Evolutionary conservation across 1,140 invertebrate genomes (phyloP), one percentile per base, ranked within the genome.

Genomic region (Octopus sinensis): DNA sequence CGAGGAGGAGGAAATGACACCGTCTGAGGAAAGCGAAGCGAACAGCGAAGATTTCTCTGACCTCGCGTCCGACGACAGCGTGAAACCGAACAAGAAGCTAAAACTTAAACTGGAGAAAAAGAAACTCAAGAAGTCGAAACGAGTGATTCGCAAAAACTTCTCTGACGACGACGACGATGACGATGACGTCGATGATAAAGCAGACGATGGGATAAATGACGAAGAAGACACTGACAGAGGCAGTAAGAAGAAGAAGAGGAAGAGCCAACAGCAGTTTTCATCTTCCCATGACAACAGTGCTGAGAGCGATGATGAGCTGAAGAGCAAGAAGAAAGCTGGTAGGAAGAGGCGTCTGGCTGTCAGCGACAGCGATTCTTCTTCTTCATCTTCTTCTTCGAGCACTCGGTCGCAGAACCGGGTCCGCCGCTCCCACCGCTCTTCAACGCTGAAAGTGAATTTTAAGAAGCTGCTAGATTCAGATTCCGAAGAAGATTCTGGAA

Each of bases 1-100:
- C 53, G 84, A 86, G 76, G 78, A 81, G 17, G 86, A 86, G 43
- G 51, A 76, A 12, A 76, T 80, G 52, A 54, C 80, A 78, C 68
- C 73, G 6, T 79, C 83, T 13, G 82, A 82, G 6, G 85, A 85
- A 43, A 84, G 86, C 3, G 77, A 81, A 53, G 85, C 87, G 52
- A 77, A 13, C 43, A 77, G 76, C 52, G 30, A 17, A 43, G 52
- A 77, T 23, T 10, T 53, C 17, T 77, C 76, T 52, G 76, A 43
- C 17, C 52, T 77, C 4, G 76, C 12, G 4, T 77, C 76, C 13
- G 76, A 77, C 52, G 76, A 77, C 5, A 77, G 76, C 17, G 30
- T 51, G 17, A 43, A 77, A 52, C 52, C 76, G 0, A 77, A 53
- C 13, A 77, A 51, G 52, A 77, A 77, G 17, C 5, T 77, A 43